Conservation (phyloP, 2,113 vertebrate genomes). For the Nesoenas mayeri region DNA sequence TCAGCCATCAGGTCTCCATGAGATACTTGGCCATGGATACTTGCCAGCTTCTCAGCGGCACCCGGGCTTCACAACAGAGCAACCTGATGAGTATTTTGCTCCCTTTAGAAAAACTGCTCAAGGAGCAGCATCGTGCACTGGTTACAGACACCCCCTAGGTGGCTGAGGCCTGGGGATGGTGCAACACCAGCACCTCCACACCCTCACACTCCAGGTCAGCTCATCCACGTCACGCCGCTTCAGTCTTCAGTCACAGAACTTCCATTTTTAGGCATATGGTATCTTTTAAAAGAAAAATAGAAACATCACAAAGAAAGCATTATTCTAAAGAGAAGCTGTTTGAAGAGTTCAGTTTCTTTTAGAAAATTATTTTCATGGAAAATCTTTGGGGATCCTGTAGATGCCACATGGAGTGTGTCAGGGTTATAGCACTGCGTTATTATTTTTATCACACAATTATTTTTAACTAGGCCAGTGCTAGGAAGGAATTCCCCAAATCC, state of each 20-base stretch:
- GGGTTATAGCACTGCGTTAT: not conserved
- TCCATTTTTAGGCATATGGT: not conserved
- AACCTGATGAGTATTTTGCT: not conserved
- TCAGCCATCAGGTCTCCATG: not conserved
- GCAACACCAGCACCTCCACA: fast-evolving
- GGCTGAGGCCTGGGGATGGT: not conserved
- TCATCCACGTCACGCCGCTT: fast-evolving
- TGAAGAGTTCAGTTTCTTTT: not conserved
- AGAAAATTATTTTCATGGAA: constrained; percentile 10
- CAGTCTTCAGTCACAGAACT: not conserved
- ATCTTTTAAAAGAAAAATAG: not conserved
- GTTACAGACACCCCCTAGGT: fast-evolving
- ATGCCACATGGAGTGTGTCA: not conserved
- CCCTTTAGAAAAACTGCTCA: not conserved
- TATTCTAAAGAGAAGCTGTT: not conserved
- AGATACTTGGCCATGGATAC: fast-evolving
- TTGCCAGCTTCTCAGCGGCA: fast-evolving
- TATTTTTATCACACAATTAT: constrained; percentile 42
- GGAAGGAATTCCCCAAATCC: constrained; percentile 43
- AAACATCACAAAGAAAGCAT: not conserved
- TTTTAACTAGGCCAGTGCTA: constrained; percentile 14
- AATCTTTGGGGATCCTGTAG: not conserved
- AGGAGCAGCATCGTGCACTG: fast-evolving
- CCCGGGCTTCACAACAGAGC: fast-evolving
- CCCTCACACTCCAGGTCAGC: fast-evolving